Evolutionary conservation across 2,888 invertebrate genomes (phyloP), one percentile per base, ranked within the genome.

Genomic region (Anthoptus insignis): DNA sequence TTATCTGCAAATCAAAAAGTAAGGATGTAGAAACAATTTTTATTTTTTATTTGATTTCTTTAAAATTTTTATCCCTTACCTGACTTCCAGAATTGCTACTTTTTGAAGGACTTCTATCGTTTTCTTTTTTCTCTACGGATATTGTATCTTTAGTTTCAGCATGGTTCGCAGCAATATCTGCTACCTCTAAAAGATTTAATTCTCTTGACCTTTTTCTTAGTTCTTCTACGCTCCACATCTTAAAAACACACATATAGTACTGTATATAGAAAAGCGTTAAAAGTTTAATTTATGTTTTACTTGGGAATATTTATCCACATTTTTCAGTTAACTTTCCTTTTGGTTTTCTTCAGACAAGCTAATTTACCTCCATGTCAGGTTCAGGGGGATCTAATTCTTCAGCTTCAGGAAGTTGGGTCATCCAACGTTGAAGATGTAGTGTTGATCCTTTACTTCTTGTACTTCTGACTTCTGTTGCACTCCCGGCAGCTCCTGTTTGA

Each of bases 71-170:
- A 19, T 32, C 5, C 9, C n/a, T 91, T 88, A 97, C 97, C 94
- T 97, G 97, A 84, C 97, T 97, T 78, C 96, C 97, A 58, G 96
- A 96, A 70, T 96, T 96, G 75, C 96, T 96, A 83, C 96, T 96
- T 80, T 95, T 95, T 67, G 96, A 96, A 68, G 96, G 96, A 83
- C 95, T 95, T 73, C 94, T 93, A 61, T 96, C 96, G 66, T 94
- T 93, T 68, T 95, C 95, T 70, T 92, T 93, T 71, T 91, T 93
- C 64, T 93, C 92, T 49, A 77, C 79, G 11, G 87, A 78, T 6
- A 86, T 81, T 19, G 82, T 76, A 16, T 82, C 81, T 77, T 88
- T 89, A 21, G 77, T 79, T 70, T 89, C 90, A 60, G 79, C 74
- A 65, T 81, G 83, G 54, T 81, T 80, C 56, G 81, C 81, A 57